Base-by-base conservation (phyloP, 2,797 vertebrate genomes). In the Sebastes melanostomus region DNA sequence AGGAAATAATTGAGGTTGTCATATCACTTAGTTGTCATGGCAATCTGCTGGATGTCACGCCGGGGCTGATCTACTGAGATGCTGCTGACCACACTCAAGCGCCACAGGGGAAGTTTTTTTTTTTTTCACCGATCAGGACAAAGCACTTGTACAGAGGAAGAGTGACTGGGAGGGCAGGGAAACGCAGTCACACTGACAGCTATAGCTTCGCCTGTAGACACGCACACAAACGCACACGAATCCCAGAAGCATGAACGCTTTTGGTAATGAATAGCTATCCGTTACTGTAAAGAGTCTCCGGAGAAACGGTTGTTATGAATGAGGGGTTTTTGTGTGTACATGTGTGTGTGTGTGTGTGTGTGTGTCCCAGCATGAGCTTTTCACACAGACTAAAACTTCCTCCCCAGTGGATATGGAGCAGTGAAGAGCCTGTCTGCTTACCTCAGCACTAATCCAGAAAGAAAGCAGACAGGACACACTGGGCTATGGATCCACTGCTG, bases 211-310 rank as follows among this genome's bases (percentile, higher is more conserved):
- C 18, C 70, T 52, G 67, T 56, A 67, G 27, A 78, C 62, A 29
- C 2, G 60, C 72, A 56, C 22, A 63, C 60, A 30, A 13, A 65
- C 42, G 66, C 36, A 61, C 79, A 78, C 38, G 81, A 87, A 78
- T 90, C 91, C 84, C 88, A 67, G 74, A 86, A 87, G 88, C 63
- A 68, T 78, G 59, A 82, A 88, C 80, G 63, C 86, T 80, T 92
- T 80, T 77, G 76, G 70, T 93, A 89, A 92, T 92, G 89, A 93
- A 93, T 90, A 89, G 84, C 82, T 86, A 86, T 91, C 75, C 83
- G 90, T 88, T 86, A 86, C 86, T 75, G 70, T 89, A 88, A 91
- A 89, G 82, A 8, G 70, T 87, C 88, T 86, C 85, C 61, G n/a
- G 86, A 84, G 89, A 79, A 81, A 69, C 58, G 16, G 68, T 38